Base-by-base conservation (phyloP, 2,888 invertebrate genomes). In the Cepaea hortensis region DNA sequence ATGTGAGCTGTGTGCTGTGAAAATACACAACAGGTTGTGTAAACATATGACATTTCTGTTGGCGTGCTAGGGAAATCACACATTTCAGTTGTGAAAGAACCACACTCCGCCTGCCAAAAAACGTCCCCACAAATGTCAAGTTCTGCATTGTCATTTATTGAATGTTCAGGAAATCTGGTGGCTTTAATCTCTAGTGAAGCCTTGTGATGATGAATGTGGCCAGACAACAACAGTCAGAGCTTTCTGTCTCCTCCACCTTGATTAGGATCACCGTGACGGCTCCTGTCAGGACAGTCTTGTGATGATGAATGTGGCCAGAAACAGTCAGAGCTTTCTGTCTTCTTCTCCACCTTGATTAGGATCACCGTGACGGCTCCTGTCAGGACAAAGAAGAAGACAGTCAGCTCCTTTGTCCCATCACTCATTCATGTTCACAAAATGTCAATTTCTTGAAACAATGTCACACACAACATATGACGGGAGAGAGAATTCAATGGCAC, bases 331-430 rank as follows among this genome's bases (percentile, higher is more conserved):
- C 46, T 35, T 11, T 79, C 79, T 20, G 70, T 61, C 48, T 84
- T 84, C 83, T 76, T 77, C 77, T 85, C 79, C 20, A 46, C 68
- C 55, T 85, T 68, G 85, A 65, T 65, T n/a, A 85, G 77, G 70
- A 70, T 79, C 79, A 75, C 79, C 73, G 46, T 73, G 76, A 81
- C 18, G 73, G 62, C 6, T 81, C 85, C 85, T 81, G 81, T 23
- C 80, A 85, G 81, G 81, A 81, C 81, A 85, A 81, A 85, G 62
- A 85, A 72, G 79, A 85, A 77, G 18, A 79, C 20, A 79, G 23
- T 79, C 70, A 84, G 61, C 79, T 48, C 79, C 46, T 48, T 46
- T 85, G 65, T 4, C 55, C 11, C 55, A 55, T 6, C 55, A 55
- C 11, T 55, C 55, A 55, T 55, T 55, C 55, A 55, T 55, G 55